Base-by-base conservation (phyloP, 2,888 invertebrate genomes). In the Nezara viridula region DNA sequence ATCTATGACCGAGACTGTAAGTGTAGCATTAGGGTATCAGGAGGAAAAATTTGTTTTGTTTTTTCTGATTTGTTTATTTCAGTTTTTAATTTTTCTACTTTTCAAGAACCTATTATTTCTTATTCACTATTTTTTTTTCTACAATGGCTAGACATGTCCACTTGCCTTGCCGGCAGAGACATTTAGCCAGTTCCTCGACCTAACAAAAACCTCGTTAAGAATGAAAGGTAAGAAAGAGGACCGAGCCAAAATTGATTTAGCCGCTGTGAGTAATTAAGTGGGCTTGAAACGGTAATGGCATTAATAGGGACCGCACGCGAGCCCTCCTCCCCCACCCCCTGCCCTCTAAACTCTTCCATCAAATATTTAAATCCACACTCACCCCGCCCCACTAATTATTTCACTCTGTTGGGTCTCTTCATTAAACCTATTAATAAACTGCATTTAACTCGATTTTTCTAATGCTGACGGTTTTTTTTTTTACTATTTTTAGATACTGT, bases 181-280 rank as follows among this genome's bases (percentile, higher is more conserved):
- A 81, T 21, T 24, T 7, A 24, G 16, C n/a, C 19, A 44, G 14
- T 12, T 2, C 24, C 81, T n/a, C n/a, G 32, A 21, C 9, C 19
- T 9, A 44, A 81, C 81, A 81, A 81, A 44, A 44, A 47, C 44
- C 81, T 81, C 44, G 81, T 81, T 81, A 81, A 44, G 81, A 81
- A 12, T 44, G 24, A 32, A 81, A 81, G 81, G 81, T 81, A 81
- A 81, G 81, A 81, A 81, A 44, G 44, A 47, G 16, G 44, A 12
- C 81, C 81, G 47, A 44, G 81, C n/a, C 44, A n/a, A 44, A 81
- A 81, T 81, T 81, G 81, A 81, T 81, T 81, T 81, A 81, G n/a
- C 44, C 81, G 44, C 81, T 81, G n/a, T 81, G 44, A 81, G 81
- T 81, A 81, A 81, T 81, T 81, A 81, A 81, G 81, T 81, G 81